Conservation (phyloP, 2,113 vertebrate genomes). For the Datnioides undecimradiatus region DNA sequence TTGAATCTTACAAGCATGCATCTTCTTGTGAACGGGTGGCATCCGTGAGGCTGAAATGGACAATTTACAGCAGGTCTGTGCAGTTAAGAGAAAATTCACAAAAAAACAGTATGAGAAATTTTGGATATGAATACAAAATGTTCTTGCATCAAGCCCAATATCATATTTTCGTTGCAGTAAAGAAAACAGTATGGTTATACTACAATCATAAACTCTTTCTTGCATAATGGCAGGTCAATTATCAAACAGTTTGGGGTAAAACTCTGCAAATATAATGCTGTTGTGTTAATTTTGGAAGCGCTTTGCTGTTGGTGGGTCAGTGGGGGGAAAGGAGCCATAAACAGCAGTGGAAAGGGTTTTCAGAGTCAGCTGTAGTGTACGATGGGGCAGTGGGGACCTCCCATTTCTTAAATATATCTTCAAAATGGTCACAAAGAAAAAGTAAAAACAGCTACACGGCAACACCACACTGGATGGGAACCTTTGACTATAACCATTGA, state of each 20-base stretch:
- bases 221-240: neutral
- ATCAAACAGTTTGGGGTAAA: neutral
- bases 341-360: conserved; percentile 35
- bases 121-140: neutral
- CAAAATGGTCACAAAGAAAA: conserved; percentile 50
- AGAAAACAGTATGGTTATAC: too few species aligned
- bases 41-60: neutral
- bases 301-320: conserved; percentile 16
- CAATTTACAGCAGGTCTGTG: neutral
- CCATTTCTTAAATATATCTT: conserved; percentile 45
- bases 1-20: neutral
- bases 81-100: neutral
- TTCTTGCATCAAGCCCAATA: neutral
- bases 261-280: neutral
- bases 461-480: conserved; percentile 36
- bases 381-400: conserved; percentile 50
- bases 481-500: conserved; percentile 43
- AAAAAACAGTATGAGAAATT: neutral
- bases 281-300: conserved; percentile 8
- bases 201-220: neutral
- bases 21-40: neutral
- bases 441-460: conserved; percentile 46
- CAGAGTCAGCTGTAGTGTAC: conserved; percentile 36
- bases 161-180: neutral
- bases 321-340: conserved; percentile 36